Conservation (phyloP, 2,113 vertebrate genomes). For the Penelope pileata region DNA sequence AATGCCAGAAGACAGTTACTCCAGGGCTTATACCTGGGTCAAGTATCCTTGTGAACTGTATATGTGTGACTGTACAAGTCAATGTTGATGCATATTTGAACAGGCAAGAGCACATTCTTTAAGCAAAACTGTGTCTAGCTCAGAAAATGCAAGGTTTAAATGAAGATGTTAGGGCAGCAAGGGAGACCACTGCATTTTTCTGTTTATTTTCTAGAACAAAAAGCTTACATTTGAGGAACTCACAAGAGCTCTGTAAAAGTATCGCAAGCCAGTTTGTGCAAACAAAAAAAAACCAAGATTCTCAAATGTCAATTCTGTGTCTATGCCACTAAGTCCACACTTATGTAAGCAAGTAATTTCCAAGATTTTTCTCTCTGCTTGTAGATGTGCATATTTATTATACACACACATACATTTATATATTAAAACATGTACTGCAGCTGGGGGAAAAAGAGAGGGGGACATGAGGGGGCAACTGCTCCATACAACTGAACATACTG, state of each 20-base stretch:
- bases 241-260: background rate
- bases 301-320: background rate
- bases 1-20: background rate
- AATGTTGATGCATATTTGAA: background rate
- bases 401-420: background rate
- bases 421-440: background rate
- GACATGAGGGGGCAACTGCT: background rate
- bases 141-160: background rate
- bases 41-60: background rate
- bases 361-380: background rate
- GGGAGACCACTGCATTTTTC: background rate
- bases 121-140: background rate
- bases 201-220: background rate
- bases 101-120: background rate
- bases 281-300: background rate
- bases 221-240: background rate
- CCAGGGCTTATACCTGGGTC: background rate
- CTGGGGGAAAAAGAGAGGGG: background rate
- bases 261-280: background rate
- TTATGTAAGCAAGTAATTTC: background rate
- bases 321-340: background rate
- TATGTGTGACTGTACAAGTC: background rate
- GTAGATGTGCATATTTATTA: background rate
- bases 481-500: background rate
- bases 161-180: background rate